These are phyloP conservation scores for Plagodis pulveraria DNA, from an alignment of 2,888 invertebrate genomes.

Conservation along the genomic window DNA sequence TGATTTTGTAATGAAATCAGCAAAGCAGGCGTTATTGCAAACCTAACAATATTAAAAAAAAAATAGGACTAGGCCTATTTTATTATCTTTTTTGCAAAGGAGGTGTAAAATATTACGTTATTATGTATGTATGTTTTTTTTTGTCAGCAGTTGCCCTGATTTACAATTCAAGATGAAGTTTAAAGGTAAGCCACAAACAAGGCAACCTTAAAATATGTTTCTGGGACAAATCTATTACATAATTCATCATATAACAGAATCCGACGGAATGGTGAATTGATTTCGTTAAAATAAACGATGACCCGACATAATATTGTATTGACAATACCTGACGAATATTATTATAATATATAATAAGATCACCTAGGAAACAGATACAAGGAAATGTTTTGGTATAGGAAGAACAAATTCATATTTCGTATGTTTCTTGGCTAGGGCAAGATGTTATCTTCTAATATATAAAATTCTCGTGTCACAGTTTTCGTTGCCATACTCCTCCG, in stretches of 20 bases:
- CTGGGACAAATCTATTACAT: constrained; percentile 18
- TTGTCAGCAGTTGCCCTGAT: neutral
- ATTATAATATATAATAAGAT: neutral
- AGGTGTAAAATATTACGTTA: neutral
- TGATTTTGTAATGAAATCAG: no score
- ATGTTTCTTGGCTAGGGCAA: no score
- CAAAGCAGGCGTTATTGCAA: no score
- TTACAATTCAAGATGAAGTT: neutral
- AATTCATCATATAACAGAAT: constrained; percentile 15
- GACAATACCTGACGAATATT: constrained; percentile 1
- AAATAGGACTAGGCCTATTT: no score
- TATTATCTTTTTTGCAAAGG: no score
- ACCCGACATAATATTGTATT: constrained; percentile 21
- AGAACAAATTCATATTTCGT: no score
- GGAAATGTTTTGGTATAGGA: neutral
- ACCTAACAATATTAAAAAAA: no score
- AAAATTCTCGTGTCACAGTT: no score
- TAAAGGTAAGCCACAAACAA: neutral
- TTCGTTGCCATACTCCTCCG: no score
- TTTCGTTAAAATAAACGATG: constrained; percentile 15
- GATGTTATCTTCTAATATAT: no score
- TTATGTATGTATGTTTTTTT: neutral
- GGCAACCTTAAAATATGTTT: constrained; percentile 5
- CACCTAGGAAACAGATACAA: constrained; percentile 1
- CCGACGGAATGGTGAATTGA: neutral